Base-by-base conservation (phyloP, 1,140 invertebrate species). In the Penaeus indicus region DNA sequence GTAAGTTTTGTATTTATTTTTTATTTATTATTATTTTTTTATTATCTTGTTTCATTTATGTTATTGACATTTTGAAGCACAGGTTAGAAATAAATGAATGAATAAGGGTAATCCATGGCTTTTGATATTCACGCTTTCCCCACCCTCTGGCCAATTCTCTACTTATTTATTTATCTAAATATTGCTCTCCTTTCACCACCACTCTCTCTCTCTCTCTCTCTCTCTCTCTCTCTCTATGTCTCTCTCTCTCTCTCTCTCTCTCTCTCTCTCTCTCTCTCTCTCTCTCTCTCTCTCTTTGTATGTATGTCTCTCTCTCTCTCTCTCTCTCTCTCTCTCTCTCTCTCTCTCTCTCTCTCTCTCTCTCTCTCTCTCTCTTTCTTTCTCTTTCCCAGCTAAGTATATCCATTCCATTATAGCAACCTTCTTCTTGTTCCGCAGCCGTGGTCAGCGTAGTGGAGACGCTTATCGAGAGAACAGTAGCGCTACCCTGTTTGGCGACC, bases 391-490 rank as follows among this genome's bases (percentile, higher is more conserved):
- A 81, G 21, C 1, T 54, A 47, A 25, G 8, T 60, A 19, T 79
- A 38, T 79, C 11, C 19, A 42, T 38, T 16, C 19, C 21, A 62
- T 4, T 38, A 25, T 63, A 13, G 18, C 54, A 38, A 62, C 19
- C n/a, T 63, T 72, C 27, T 38, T 62, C 62, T 54, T 81, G n/a
- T 54, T 22, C n/a, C 69, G 32, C 88, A 83, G 90, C 88, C 38
- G 90, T 89, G 54, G 90, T 89, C n/a, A 87, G 87, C 47, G 72
- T 88, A 0, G 90, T 90, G 85, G 90, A 90, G 77, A 85, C 90
- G 7, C 79, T 90, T 21, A 72, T 87, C 38, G 90, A 85, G 32
- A 86, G 81, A 32, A 89, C 81, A 54, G 90, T 90, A 32, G 80
- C 90, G 5, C 75, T 90, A 13, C 90, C 90, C 25, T 90, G 90